phyloP scores from a whole-genome alignment of 2,888 invertebrate genomes.

The Rhingia campestris region DNA sequence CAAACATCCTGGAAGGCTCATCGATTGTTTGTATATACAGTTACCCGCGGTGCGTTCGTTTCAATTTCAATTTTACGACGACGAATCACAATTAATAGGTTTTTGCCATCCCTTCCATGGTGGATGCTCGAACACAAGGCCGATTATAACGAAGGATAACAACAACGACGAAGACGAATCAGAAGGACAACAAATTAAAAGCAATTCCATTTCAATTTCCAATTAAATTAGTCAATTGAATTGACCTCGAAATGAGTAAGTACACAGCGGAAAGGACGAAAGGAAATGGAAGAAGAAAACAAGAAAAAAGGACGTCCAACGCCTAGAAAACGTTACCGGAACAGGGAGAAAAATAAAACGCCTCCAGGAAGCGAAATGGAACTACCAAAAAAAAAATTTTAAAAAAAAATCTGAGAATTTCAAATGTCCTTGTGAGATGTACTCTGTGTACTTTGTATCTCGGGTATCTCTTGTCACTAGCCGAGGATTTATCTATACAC shows the following conservation, averaged over 20 bases:
- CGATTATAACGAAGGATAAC: background rate
- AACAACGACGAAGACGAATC: background rate
- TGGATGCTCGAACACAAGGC: background rate
- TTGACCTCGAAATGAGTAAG: conserved; percentile 69
- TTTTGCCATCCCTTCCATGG: conserved; percentile 1
- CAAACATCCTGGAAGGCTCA: conserved; percentile 29
- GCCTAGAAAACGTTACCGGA: background rate
- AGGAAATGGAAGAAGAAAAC: background rate
- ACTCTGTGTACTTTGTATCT: conserved; percentile 36
- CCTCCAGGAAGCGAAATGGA: conserved; percentile 24
- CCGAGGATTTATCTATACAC: conserved; percentile 66
- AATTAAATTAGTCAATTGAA: conserved; percentile 72
- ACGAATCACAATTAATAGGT: conserved; percentile 58
- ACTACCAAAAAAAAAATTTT: background rate
- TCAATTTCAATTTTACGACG: conserved; percentile 61
- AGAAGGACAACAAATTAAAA: conserved; percentile 70
- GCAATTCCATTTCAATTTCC: conserved; percentile 71
- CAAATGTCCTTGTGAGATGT: conserved; percentile 44
- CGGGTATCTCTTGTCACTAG: conserved; percentile 54
- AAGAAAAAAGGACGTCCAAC: background rate
- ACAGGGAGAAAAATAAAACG: conserved; percentile 27
- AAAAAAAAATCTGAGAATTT: conserved; percentile 28
- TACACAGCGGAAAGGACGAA: conserved; percentile 13
- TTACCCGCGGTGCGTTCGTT: conserved; percentile 18
- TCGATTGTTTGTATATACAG: conserved; percentile 45